phyloP scores from a whole-genome alignment of 1,140 invertebrate species.

The Himalopsyche phryganea region DNA sequence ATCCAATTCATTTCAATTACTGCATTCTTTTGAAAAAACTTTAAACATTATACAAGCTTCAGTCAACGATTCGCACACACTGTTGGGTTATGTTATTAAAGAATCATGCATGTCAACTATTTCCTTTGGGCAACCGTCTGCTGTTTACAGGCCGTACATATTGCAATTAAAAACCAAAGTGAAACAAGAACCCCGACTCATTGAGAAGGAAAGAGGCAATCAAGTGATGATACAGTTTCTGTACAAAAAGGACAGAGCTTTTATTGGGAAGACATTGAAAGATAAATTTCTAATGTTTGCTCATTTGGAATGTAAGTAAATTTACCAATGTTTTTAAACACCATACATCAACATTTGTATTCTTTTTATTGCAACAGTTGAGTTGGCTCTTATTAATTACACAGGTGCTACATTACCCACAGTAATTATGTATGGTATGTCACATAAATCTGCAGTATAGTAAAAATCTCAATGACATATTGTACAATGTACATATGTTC shows the following conservation, averaged over 20 bases:
- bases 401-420: no score
- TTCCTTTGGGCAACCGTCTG: conserved; percentile 36
- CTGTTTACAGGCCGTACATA: conserved; percentile 56
- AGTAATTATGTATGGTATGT: no score
- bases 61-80: conserved; percentile 62
- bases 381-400: no score
- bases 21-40: conserved; percentile 61
- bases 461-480: no score
- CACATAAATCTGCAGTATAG: no score
- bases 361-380: no score
- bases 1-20: conserved; percentile 54
- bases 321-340: no score
- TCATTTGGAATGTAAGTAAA: conserved; percentile 71
- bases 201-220: conserved; percentile 55
- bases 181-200: conserved; percentile 49
- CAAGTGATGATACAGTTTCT: conserved; percentile 78
- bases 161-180: conserved; percentile 57
- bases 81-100: conserved; percentile 67
- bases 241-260: conserved; percentile 63
- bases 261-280: conserved; percentile 55
- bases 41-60: conserved; percentile 74
- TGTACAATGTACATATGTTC: no score
- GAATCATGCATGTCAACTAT: conserved; percentile 24
- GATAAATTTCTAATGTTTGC: conserved; percentile 73
- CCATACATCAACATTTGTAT: no score